Conservation (phyloP, 2,113 vertebrate species). For the Trochalopteron elliotii region DNA sequence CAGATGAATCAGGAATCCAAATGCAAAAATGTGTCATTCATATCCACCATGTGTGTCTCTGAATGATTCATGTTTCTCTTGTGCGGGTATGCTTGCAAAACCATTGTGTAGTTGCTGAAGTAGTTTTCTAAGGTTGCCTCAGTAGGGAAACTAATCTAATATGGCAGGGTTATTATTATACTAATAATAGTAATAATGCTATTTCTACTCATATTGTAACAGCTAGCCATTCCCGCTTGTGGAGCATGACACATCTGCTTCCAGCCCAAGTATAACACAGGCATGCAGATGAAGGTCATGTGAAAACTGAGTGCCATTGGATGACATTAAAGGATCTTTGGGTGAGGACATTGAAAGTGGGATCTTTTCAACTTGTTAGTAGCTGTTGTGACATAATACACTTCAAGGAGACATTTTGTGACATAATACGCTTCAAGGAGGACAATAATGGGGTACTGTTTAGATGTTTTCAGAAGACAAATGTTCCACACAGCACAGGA, state of each 20-base stretch:
- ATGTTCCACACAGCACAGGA: fast-evolving
- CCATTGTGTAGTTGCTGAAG: background rate
- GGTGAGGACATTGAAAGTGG: background rate
- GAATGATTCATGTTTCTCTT: background rate
- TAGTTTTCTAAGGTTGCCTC: background rate
- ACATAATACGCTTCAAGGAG: background rate
- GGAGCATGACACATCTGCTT: background rate
- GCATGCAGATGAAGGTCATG: background rate
- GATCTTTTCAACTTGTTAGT: background rate
- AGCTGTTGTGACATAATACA: background rate
- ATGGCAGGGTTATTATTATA: background rate
- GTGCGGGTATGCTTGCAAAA: background rate
- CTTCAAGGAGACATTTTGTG: background rate
- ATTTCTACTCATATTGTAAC: background rate
- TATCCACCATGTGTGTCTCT: background rate
- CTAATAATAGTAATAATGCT: background rate
- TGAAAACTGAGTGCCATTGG: background rate
- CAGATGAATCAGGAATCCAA: constrained; percentile 40
- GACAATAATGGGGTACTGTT: background rate
- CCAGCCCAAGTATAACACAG: background rate
- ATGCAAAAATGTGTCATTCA: background rate
- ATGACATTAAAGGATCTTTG: background rate
- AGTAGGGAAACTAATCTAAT: background rate
- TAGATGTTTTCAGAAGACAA: background rate
- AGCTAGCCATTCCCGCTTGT: background rate